phyloP scores from a whole-genome alignment of 2,888 invertebrate genomes.

The Spodoptera exigua region DNA sequence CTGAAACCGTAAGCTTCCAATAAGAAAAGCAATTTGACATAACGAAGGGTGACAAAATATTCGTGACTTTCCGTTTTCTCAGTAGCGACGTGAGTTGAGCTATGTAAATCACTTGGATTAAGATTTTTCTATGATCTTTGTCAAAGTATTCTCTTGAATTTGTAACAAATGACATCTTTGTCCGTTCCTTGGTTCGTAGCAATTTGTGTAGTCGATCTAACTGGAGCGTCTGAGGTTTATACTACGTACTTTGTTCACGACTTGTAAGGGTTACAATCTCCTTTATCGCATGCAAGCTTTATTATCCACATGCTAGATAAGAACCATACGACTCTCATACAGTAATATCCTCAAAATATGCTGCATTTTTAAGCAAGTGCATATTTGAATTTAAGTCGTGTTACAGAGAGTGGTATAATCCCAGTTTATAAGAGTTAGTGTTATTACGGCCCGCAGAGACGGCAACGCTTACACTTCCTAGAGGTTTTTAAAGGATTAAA shows the following conservation, averaged over 20 bases:
- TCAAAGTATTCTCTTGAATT: background rate
- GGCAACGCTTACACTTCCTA: conserved; percentile 67
- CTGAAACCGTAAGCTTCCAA: conserved; percentile 36
- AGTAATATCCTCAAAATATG: conserved; percentile 60
- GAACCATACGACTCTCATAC: conserved; percentile 41
- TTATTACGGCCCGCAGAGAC: conserved; percentile 74
- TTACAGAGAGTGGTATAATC: conserved; percentile 75
- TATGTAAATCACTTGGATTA: conserved; percentile 25
- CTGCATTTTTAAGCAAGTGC: conserved; percentile 73
- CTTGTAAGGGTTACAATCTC: conserved; percentile 1
- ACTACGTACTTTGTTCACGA: conserved; percentile 2
- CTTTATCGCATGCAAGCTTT: conserved; percentile 9
- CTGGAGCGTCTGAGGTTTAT: background rate
- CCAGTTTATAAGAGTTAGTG: conserved; percentile 79
- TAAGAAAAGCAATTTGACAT: conserved; percentile 46
- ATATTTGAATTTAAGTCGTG: conserved; percentile 77
- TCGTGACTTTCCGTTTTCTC: conserved; percentile 22
- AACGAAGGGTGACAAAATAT: conserved; percentile 29
- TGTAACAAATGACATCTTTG: background rate
- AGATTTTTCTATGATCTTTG: conserved; percentile 11
- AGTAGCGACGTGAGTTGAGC: conserved; percentile 15
- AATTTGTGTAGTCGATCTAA: too few species aligned
- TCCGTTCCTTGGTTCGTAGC: background rate
- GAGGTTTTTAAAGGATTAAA: conserved; percentile 74
- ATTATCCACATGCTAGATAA: conserved; percentile 25